Evolutionary conservation across 2,113 vertebrate species (phyloP), one percentile per base, ranked within the genome.

Genomic region (Python bivittatus): DNA sequence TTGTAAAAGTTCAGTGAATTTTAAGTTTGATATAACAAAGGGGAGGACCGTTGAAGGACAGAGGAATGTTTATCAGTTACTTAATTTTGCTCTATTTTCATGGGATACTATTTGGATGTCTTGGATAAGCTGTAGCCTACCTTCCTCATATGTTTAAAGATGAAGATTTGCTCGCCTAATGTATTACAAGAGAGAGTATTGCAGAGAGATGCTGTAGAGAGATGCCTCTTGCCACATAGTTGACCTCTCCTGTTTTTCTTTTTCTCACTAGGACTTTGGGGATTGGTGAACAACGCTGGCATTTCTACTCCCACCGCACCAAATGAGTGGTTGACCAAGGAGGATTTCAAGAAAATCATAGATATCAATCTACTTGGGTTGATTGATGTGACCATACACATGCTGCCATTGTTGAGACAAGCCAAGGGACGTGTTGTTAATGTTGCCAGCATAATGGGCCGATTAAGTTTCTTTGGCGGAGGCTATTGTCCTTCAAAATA

Each of bases 261-360:
- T 93, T 64, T 68, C 64, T 33, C 25, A 27, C 2, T 90, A 98
- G 97, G 97, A 86, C 96, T 98, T 58, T 98, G 97, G 97, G 96
- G 97, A 3, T 91, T 97, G 92, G 96, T 97, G 38, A 97, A 97
- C 93, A 97, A 97, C 64, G 97, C 97, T 1, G 97, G 97, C 3
- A 83, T 97, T 52, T 94, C 95, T 10, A 1, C 96, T 5, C 96
- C 97, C 7, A 72, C 64, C 53, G 97, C 85, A 25, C 95, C 94
- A n/a, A 95, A 88, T 90, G 97, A 97, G 48, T 98, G 97, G 97
- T 85, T 97, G 54, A 93, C 92, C 58, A 92, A 97, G 15, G 96
- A 97, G 9, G 97, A 98, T 83, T 97, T 96, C 92, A 94, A 83
- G 15, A 94, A 90, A 52, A 93, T 97, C 72, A 64, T 97, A 52